Conservation (phyloP, 2,888 invertebrate species). For the Danaus chrysippus region DNA sequence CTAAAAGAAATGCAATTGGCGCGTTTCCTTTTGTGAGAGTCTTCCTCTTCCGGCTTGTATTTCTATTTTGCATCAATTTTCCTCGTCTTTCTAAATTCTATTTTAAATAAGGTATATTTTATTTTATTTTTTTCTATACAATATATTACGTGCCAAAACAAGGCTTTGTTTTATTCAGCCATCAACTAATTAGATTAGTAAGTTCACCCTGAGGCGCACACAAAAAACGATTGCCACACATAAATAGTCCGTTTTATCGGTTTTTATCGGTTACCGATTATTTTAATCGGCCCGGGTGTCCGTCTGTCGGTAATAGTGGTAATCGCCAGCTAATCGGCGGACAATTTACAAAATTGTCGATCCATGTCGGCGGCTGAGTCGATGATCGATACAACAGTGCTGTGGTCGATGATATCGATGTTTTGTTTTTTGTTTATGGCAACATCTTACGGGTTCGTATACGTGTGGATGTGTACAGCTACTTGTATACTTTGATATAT, state of each 20-base stretch:
- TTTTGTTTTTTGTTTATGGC: constrained; percentile 21
- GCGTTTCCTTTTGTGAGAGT: too few species aligned
- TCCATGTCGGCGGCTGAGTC: constrained; percentile 73
- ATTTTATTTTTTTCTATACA: not conserved
- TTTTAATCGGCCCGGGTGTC: constrained; percentile 77
- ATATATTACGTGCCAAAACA: not conserved
- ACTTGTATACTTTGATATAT: too few species aligned
- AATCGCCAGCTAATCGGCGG: constrained; percentile 77
- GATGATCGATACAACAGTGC: constrained; percentile 59
- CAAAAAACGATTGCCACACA: constrained; percentile 57
- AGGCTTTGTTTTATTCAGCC: constrained; percentile 1
- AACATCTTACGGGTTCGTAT: not conserved
- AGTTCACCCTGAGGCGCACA: constrained; percentile 37
- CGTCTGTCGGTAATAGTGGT: constrained; percentile 75
- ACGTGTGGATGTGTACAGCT: too few species aligned
- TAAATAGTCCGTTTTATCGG: constrained; percentile 67
- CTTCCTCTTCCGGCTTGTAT: too few species aligned
- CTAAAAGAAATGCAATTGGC: too few species aligned
- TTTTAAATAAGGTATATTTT: too few species aligned
- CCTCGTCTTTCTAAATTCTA: too few species aligned
- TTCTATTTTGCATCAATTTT: too few species aligned
- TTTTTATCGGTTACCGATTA: constrained; percentile 76
- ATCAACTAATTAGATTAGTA: constrained; percentile 25
- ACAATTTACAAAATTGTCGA: constrained; percentile 79
- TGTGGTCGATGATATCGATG: constrained; percentile 49